These are phyloP conservation scores for Pediacus dermestoides DNA, from an alignment of 2,888 invertebrate genomes.

Conservation along the genomic window DNA sequence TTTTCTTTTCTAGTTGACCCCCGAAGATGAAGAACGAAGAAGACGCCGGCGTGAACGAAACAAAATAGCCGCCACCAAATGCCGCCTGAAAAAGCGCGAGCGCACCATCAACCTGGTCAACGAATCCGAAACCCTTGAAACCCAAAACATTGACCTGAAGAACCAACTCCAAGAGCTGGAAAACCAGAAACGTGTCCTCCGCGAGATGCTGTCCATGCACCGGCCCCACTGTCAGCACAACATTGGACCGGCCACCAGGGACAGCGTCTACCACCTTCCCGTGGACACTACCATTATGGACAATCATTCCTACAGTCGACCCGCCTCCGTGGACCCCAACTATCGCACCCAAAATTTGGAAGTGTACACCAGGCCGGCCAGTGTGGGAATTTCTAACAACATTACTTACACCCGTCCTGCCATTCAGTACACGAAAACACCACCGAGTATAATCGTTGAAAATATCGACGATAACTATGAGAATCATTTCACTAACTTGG, in stretches of 20 bases:
- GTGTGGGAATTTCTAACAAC: slow-evolving; percentile 31
- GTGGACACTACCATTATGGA: slow-evolving; percentile 45
- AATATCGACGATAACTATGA: slow-evolving; percentile 50
- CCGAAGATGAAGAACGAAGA: slow-evolving; percentile 87
- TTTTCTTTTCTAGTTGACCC: slow-evolving; percentile 66
- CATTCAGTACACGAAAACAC: slow-evolving; percentile 22
- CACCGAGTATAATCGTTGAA: slow-evolving; percentile 55
- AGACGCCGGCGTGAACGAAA: slow-evolving; percentile 83
- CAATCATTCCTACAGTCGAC: slow-evolving; percentile 43
- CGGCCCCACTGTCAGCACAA: slow-evolving; percentile 63
- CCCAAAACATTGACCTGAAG: slow-evolving; percentile 80
- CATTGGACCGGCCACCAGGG: slow-evolving; percentile 42
- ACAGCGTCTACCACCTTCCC: slow-evolving; percentile 41
- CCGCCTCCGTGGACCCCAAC: slow-evolving; percentile 36
- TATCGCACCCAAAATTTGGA: slow-evolving; percentile 32
- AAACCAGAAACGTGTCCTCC: slow-evolving; percentile 71
- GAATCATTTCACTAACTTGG: slow-evolving; percentile 53
- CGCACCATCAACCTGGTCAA: slow-evolving; percentile 80
- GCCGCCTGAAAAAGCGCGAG: slow-evolving; percentile 89
- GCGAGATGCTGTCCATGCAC: slow-evolving; percentile 76
- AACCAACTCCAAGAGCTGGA: slow-evolving; percentile 78
- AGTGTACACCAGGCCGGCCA: slow-evolving; percentile 37
- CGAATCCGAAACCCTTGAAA: slow-evolving; percentile 81
- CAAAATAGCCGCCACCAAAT: slow-evolving; percentile 93
- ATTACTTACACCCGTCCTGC: slow-evolving; percentile 29